phyloP scores from a whole-genome alignment of 2,888 invertebrate genomes.

The Agrotis clavis region DNA sequence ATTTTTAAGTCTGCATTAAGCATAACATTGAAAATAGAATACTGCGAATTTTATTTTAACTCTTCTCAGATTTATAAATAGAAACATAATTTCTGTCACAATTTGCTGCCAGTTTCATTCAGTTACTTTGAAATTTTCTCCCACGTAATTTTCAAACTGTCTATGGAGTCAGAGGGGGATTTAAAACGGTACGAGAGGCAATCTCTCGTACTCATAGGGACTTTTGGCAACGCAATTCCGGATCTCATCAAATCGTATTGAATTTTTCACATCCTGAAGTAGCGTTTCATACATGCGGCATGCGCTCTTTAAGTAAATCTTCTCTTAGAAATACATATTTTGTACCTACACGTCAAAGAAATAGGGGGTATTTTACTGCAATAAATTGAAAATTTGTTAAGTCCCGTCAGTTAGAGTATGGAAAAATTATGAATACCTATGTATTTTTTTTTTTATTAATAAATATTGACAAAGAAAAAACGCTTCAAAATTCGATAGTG shows the following conservation, averaged over 20 bases:
- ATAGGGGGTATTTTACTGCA: not conserved
- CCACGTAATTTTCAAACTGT: constrained; percentile 5
- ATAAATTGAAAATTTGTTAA: too few relatives aligned
- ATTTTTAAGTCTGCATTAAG: not conserved
- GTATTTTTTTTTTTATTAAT: too few relatives aligned
- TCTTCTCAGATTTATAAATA: not conserved
- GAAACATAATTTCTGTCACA: not conserved
- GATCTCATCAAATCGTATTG: constrained; percentile 27
- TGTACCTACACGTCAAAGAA: not conserved
- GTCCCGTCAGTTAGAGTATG: too few relatives aligned
- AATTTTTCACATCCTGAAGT: constrained; percentile 23
- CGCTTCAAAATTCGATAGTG: too few relatives aligned
- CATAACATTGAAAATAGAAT: not conserved
- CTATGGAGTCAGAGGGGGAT: not conserved
- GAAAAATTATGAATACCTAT: too few relatives aligned
- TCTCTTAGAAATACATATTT: constrained; percentile 5
- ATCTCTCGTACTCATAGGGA: not conserved
- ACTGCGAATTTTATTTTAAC: not conserved
- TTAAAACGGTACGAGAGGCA: constrained; percentile 36
- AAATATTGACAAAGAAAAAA: too few relatives aligned
- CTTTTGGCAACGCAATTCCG: constrained; percentile 20
- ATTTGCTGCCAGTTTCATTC: not conserved
- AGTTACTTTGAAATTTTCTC: not conserved
- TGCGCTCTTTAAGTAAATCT: not conserved
- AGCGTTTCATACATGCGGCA: not conserved